Percentiles rank a stretch among this genome's conserved stretches.
phyloP scores from a whole-genome alignment of 2,888 invertebrate species.

The Latrodectus hesperus region DNA sequence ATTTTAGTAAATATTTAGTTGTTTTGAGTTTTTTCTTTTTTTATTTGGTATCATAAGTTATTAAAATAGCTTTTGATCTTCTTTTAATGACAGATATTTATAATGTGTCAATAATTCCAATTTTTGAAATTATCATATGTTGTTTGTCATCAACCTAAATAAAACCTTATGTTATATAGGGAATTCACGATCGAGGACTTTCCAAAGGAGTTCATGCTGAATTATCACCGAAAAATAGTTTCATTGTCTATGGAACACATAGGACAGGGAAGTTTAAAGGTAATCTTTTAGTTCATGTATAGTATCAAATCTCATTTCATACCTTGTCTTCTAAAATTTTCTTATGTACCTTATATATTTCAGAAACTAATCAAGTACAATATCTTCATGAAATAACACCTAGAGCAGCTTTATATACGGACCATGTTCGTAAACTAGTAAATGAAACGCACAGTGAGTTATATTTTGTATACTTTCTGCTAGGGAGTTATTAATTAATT shows the following conservation, averaged over 20 bases:
- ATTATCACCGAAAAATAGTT: slow-evolving; percentile 42
- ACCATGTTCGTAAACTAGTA: slow-evolving; percentile 57
- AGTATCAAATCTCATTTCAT: not conserved
- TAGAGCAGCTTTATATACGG: slow-evolving; percentile 41
- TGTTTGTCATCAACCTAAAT: not conserved
- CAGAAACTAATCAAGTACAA: not conserved
- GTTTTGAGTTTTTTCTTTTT: not conserved
- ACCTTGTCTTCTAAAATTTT: not conserved
- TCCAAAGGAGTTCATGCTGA: slow-evolving; percentile 23
- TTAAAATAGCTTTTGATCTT: not conserved
- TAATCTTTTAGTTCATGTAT: not conserved
- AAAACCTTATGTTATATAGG: slow-evolving; percentile 11
- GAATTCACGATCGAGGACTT: slow-evolving; percentile 46
- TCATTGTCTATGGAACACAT: slow-evolving; percentile 40
- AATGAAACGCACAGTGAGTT: slow-evolving; percentile 64
- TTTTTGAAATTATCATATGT: not conserved
- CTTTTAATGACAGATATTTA: not conserved
- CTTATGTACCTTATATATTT: not conserved
- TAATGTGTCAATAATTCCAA: not conserved
- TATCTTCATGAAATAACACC: slow-evolving; percentile 49
- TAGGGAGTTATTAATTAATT: too few species aligned
- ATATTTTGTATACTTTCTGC: not conserved
- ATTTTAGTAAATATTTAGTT: slow-evolving; percentile 34
- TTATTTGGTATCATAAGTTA: not conserved
- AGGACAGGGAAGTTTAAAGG: not conserved